A percentile compares a stretch with the other conserved stretches of the same genome.
Evolutionary conservation across 2,797 vertebrate species (phyloP).

Genomic region (Kryptopterus vitreolus): DNA sequence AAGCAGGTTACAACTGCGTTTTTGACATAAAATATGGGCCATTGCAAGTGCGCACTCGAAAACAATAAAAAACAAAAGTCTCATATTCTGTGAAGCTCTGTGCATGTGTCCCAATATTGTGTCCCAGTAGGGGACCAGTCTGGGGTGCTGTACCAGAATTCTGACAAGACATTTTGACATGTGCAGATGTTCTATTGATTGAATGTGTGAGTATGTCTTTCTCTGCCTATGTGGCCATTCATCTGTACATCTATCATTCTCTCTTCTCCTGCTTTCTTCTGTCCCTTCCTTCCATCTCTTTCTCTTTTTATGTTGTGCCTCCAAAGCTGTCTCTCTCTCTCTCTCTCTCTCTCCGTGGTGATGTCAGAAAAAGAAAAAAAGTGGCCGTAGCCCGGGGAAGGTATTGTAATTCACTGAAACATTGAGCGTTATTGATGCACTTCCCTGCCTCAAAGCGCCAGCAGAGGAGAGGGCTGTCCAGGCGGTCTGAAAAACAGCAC

Average conservation of each 20-base stretch:
- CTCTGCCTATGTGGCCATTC: slow-evolving; percentile 11
- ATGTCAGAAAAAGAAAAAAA: slow-evolving; percentile 48
- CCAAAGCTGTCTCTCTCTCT: slow-evolving; percentile 36
- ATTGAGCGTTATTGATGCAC: slow-evolving; percentile 63
- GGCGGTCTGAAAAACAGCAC: slow-evolving; percentile 53
- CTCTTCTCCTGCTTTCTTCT: slow-evolving; percentile 20
- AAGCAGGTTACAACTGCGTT: slow-evolving; percentile 1
- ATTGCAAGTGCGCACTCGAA: slow-evolving; percentile 13
- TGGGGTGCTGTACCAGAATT: slow-evolving; percentile 31
- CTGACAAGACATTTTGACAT: slow-evolving; percentile 41
- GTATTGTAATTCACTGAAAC: slow-evolving; percentile 65
- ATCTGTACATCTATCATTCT: slow-evolving; percentile 28
- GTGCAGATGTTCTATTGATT: slow-evolving; percentile 49
- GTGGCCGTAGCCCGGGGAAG: slow-evolving; percentile 55
- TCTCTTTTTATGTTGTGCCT: slow-evolving; percentile 40
- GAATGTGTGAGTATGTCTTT: slow-evolving; percentile 32
- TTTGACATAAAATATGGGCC: slow-evolving; percentile 13
- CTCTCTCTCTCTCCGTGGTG: slow-evolving; percentile 39
- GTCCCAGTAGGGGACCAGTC: slow-evolving; percentile 35
- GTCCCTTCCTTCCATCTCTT: slow-evolving; percentile 26
- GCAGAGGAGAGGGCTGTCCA: slow-evolving; percentile 57
- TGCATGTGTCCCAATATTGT: slow-evolving; percentile 21
- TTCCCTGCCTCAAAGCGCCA: slow-evolving; percentile 56
- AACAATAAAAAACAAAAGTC: slow-evolving; percentile 12
- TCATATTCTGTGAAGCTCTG: slow-evolving; percentile 27